Conservation (phyloP, 2,888 invertebrate species). For the Notodonta dromedarius region DNA sequence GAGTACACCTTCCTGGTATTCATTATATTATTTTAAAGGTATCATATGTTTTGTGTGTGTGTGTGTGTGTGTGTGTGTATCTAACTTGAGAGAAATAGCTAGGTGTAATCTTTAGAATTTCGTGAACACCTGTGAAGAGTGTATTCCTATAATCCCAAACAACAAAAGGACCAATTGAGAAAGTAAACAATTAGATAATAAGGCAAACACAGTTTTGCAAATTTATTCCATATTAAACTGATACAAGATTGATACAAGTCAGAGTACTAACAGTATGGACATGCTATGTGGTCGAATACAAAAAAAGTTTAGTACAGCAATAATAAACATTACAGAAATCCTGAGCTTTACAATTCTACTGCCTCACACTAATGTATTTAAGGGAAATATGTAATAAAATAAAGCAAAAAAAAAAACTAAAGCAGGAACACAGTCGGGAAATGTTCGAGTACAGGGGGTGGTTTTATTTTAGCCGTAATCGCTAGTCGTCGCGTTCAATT, state of each 20-base stretch:
- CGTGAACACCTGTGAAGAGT: no score
- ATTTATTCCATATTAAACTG: constrained; percentile 84
- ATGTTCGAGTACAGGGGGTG: constrained; percentile 79
- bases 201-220: constrained; percentile 85
- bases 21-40: no score
- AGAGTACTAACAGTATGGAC: constrained; percentile 81
- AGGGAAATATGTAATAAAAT: constrained; percentile 81
- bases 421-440: constrained; percentile 83
- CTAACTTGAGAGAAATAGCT: no score
- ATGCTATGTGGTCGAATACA: constrained; percentile 81
- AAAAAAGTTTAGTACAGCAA: constrained; percentile 77
- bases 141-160: no score
- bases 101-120: no score
- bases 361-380: constrained; percentile 82
- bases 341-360: constrained; percentile 82
- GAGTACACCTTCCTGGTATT: no score
- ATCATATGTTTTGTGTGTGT: no score
- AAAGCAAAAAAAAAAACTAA: constrained; percentile 83
- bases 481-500: constrained; percentile 70
- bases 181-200: constrained; percentile 73
- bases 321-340: constrained; percentile 80
- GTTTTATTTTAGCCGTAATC: constrained; percentile 79
- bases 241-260: constrained; percentile 83
- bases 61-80: no score
- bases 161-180: constrained; percentile 16